phyloP scores from a whole-genome alignment of 2,888 invertebrate species.

The Uropetala carovei region DNA sequence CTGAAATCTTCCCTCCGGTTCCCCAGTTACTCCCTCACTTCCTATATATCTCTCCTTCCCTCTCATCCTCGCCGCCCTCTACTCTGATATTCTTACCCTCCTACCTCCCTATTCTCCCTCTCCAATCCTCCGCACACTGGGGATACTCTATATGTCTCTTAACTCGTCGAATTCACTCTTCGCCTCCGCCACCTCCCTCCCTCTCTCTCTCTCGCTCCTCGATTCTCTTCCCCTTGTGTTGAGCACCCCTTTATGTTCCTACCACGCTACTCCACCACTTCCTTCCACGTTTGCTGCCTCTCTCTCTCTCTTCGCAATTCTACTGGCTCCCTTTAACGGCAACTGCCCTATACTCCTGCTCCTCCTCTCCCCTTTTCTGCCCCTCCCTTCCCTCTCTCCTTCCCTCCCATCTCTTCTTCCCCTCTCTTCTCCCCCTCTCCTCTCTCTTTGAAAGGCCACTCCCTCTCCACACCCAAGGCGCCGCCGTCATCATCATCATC shows the following conservation, averaged over 20 bases:
- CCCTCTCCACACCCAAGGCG: neutral
- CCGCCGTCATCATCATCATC: neutral
- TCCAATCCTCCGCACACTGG: slow-evolving; percentile 9
- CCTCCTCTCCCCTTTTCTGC: too few relatives aligned
- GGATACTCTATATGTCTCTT: neutral
- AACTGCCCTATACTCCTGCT: too few relatives aligned
- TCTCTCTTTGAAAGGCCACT: neutral
- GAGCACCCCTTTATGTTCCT: too few relatives aligned
- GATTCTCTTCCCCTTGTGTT: too few relatives aligned
- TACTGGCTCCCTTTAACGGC: too few relatives aligned
- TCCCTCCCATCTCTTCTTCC: neutral
- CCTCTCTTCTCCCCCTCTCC: neutral
- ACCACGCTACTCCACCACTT: too few relatives aligned
- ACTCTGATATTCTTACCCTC: neutral
- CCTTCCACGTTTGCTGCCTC: too few relatives aligned
- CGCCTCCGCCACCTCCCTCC: neutral
- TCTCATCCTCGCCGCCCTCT: too few relatives aligned
- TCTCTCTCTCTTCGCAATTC: too few relatives aligned
- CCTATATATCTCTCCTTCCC: too few relatives aligned
- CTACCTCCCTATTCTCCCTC: neutral
- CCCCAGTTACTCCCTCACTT: too few relatives aligned
- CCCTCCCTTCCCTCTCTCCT: neutral
- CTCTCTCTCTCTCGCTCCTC: neutral
- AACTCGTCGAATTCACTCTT: slow-evolving; percentile 1
- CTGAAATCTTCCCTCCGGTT: too few relatives aligned